These are phyloP conservation scores for Caenorhabditis doughertyi DNA, from an alignment of 2,888 invertebrate genomes.

Conservation along the genomic window DNA sequence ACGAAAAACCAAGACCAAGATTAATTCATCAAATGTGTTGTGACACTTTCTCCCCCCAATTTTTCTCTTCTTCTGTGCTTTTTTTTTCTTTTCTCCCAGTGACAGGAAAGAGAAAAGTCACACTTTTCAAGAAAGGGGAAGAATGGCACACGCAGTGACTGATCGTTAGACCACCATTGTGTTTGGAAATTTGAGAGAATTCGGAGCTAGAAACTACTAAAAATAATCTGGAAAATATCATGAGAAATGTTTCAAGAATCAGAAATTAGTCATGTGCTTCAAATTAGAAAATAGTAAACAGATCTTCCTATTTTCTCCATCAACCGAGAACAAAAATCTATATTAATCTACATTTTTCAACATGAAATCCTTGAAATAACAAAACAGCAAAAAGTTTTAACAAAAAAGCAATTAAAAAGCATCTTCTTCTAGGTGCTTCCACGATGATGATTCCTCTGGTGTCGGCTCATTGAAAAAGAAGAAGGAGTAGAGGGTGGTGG, in stretches of 20 bases:
- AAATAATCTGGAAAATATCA: too few relatives aligned
- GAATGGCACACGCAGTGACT: background rate
- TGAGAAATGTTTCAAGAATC: too few relatives aligned
- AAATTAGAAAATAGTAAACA: too few relatives aligned
- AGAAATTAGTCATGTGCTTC: too few relatives aligned
- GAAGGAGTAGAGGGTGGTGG: background rate
- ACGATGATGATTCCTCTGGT: background rate
- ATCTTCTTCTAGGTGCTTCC: background rate
- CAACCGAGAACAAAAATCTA: too few relatives aligned
- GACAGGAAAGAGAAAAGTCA: conserved; percentile 8
- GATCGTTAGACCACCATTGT: conserved; percentile 22
- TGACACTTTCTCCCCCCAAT: conserved; percentile 28
- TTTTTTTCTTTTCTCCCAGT: background rate
- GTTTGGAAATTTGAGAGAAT: too few relatives aligned
- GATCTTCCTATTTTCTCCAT: too few relatives aligned
- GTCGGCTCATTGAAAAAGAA: background rate
- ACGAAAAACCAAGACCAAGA: conserved; percentile 24
- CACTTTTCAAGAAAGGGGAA: too few relatives aligned
- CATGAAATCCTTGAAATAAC: background rate
- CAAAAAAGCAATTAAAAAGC: conserved; percentile 1
- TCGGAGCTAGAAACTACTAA: too few relatives aligned
- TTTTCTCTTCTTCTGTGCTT: background rate
- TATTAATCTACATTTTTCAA: conserved; percentile 13
- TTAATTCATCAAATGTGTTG: conserved; percentile 60
- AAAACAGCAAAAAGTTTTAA: background rate